phyloP scores from a whole-genome alignment of 2,888 invertebrate species.

The Caenorhabditis sinica region DNA sequence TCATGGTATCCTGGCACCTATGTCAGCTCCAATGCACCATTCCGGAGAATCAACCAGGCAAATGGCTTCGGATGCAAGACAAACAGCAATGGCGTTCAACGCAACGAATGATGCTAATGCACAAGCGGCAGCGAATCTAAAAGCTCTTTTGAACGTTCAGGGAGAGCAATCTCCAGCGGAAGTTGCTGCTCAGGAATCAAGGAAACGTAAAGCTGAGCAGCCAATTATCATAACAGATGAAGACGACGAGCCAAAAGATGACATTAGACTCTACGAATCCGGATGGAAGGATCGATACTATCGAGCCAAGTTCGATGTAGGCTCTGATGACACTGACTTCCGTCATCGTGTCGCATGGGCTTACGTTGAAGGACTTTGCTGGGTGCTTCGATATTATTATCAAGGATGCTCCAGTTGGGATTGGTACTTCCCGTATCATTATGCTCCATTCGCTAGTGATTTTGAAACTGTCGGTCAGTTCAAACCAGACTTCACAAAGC shows the following conservation, averaged over 20 bases:
- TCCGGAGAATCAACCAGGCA: conserved; percentile 70
- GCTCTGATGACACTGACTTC: conserved; percentile 87
- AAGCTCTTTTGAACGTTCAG: conserved; percentile 85
- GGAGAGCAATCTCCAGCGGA: conserved; percentile 63
- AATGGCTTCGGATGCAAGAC: conserved; percentile 73
- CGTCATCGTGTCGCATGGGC: conserved; percentile 91
- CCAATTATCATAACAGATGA: conserved; percentile 54
- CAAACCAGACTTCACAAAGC: conserved; percentile 90
- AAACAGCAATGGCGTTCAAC: conserved; percentile 62
- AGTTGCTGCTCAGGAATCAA: conserved; percentile 23
- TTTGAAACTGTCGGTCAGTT: conserved; percentile 91
- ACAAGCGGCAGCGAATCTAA: conserved; percentile 84
- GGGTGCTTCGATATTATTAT: conserved; percentile 99
- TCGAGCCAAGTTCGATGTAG: conserved; percentile 84
- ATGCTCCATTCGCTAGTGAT: conserved; percentile 99
- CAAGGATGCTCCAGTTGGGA: conserved; percentile 99
- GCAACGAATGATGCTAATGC: conserved; percentile 67
- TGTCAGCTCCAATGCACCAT: conserved; percentile 56
- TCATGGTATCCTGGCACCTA: conserved; percentile 70
- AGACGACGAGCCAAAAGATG: conserved; percentile 79
- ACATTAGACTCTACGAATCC: conserved; percentile 89
- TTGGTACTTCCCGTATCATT: conserved; percentile 99
- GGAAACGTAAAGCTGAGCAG: conserved; percentile 71
- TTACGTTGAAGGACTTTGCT: conserved; percentile 96
- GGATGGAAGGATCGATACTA: conserved; percentile 97